Evolutionary conservation across 2,797 vertebrate genomes (phyloP).

Genomic region (Graptemys geographica): DNA sequence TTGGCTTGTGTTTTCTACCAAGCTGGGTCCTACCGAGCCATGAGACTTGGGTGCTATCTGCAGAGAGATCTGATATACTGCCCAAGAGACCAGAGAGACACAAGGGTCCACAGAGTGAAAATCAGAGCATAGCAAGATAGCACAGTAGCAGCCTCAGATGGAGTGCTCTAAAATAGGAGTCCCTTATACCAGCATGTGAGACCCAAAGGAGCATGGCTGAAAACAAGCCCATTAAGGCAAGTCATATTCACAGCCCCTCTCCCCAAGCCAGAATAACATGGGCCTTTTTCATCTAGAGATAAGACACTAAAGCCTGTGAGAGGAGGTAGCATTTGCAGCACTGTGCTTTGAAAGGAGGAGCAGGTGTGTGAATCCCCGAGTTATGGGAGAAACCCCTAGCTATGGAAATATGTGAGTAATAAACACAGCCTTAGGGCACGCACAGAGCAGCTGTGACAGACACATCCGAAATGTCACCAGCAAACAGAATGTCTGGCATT

Average conservation of each 20-base stretch:
- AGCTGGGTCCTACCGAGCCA: background rate
- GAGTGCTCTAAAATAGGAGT: background rate
- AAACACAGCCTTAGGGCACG: background rate
- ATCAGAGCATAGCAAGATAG: background rate
- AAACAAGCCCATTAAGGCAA: background rate
- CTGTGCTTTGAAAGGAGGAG: background rate
- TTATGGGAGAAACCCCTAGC: background rate
- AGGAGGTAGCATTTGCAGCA: background rate
- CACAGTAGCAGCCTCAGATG: background rate
- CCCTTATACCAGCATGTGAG: accelerated
- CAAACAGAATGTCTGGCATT: background rate
- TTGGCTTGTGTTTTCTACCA: background rate
- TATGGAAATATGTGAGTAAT: constrained; percentile 4
- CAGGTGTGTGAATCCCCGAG: background rate
- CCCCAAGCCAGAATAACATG: background rate
- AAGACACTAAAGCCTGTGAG: background rate
- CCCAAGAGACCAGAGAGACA: background rate
- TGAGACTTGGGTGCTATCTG: background rate
- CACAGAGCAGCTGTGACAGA: background rate
- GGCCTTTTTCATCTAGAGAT: background rate
- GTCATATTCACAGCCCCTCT: background rate
- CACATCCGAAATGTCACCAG: background rate
- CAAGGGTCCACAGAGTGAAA: background rate
- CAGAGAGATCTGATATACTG: background rate
- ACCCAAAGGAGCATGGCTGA: background rate